Evolutionary conservation across 2,888 invertebrate genomes (phyloP).

Genomic region (Amphipyra berbera): DNA sequence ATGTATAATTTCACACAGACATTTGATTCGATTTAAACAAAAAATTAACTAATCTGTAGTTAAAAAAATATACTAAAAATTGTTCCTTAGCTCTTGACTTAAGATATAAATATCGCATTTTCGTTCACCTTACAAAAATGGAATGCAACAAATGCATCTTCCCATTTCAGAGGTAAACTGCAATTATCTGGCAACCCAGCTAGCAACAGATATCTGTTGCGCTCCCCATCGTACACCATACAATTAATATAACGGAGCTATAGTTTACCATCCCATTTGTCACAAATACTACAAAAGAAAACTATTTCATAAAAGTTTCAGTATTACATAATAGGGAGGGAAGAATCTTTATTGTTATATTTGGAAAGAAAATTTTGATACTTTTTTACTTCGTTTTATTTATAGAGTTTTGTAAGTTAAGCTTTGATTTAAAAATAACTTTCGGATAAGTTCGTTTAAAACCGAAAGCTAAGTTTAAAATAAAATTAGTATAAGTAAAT

Average conservation of each 20-base stretch:
- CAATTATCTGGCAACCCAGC: conserved; percentile 38
- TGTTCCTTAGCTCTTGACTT: too few relatives aligned
- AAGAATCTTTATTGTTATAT: conserved; percentile 27
- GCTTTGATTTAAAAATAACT: too few relatives aligned
- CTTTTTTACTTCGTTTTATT: background rate
- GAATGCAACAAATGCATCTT: conserved; percentile 3
- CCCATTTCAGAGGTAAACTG: conserved; percentile 32
- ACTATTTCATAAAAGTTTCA: conserved; percentile 42
- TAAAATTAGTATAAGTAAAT: too few relatives aligned
- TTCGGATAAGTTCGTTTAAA: background rate
- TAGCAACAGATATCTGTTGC: conserved; percentile 87
- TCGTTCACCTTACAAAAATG: too few relatives aligned
- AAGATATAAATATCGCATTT: too few relatives aligned
- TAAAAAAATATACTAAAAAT: too few relatives aligned
- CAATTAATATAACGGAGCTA: conserved; percentile 60
- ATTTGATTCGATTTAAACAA: too few relatives aligned
- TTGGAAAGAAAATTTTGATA: conserved; percentile 16
- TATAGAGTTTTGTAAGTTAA: too few relatives aligned
- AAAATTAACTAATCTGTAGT: too few relatives aligned
- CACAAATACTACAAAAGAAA: conserved; percentile 48
- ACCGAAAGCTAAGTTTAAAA: too few relatives aligned
- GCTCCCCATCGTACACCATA: conserved; percentile 60
- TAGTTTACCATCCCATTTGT: conserved; percentile 62
- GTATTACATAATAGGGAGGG: conserved; percentile 1
- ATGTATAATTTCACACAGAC: background rate